Conservation (phyloP, 2,888 invertebrate species). For the Kryphioiulus occultus region DNA sequence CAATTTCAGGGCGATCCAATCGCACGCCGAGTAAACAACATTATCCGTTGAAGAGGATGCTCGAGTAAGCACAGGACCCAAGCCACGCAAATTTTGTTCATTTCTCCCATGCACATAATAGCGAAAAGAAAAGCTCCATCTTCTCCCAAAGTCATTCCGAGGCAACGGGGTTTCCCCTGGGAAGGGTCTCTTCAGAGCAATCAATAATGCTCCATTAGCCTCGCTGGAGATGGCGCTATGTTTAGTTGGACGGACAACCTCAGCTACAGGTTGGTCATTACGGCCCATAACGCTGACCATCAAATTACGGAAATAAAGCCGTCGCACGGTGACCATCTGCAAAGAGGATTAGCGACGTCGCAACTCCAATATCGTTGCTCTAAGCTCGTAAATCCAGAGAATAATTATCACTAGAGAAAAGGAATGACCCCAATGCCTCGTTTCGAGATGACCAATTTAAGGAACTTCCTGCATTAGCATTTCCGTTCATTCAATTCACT, state of each 20-base stretch:
- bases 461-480: background rate
- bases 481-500: too few relatives aligned
- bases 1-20: background rate
- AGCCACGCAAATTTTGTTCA: background rate
- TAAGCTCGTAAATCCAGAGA: background rate
- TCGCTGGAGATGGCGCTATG: background rate
- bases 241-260: background rate
- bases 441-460: background rate
- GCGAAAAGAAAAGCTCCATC: background rate
- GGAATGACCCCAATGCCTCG: background rate
- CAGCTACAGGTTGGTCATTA: constrained; percentile 35
- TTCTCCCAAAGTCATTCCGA: background rate
- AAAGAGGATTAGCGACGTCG: background rate
- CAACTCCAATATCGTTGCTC: background rate
- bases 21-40: background rate
- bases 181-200: background rate
- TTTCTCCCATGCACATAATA: too few relatives aligned
- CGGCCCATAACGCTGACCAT: constrained; percentile 17
- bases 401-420: background rate
- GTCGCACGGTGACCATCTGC: constrained; percentile 26
- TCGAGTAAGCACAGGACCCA: background rate
- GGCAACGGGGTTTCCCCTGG: background rate
- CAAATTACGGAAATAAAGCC: constrained; percentile 31
- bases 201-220: constrained; percentile 25
- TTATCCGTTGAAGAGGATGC: constrained; percentile 14